These are phyloP conservation scores for Linnaemya vulpina DNA, from an alignment of 2,888 invertebrate genomes.

Conservation along the genomic window DNA sequence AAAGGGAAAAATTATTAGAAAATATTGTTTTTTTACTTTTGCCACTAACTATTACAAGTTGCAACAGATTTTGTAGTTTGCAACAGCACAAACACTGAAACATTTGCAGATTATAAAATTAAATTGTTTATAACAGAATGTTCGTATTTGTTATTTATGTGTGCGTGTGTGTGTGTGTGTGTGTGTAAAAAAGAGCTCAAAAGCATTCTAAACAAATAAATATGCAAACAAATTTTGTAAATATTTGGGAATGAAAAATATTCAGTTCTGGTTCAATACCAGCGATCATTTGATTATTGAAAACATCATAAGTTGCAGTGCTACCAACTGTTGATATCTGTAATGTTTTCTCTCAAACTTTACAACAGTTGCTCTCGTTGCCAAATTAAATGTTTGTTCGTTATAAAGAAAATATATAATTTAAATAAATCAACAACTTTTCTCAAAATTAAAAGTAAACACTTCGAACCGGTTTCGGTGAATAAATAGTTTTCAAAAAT, in stretches of 20 bases:
- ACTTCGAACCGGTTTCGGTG: no score
- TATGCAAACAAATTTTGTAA: slow-evolving; percentile 26
- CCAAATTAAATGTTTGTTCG: no score
- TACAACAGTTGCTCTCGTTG: no score
- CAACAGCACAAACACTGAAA: slow-evolving; percentile 26
- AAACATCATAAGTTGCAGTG: no score
- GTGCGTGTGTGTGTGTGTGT: no score
- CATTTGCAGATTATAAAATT: slow-evolving; percentile 55
- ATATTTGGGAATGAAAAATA: neutral
- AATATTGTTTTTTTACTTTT: neutral
- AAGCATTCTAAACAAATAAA: slow-evolving; percentile 32
- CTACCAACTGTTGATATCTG: no score
- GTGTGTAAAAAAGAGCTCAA: neutral
- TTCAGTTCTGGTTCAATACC: slow-evolving; percentile 4
- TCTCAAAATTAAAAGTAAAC: no score
- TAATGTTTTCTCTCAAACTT: no score
- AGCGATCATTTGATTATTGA: neutral
- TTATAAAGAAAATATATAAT: no score
- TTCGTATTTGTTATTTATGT: slow-evolving; percentile 1
- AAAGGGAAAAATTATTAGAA: neutral
- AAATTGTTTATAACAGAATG: slow-evolving; percentile 56
- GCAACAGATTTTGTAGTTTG: slow-evolving; percentile 13
- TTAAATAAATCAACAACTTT: no score
- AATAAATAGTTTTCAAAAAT: no score
- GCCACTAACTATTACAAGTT: neutral